A percentile compares a stretch with the other conserved stretches of the same genome.
Evolutionary conservation across 1,140 invertebrate genomes (phyloP).

Genomic region (Venustaconcha ellipsiformis): DNA sequence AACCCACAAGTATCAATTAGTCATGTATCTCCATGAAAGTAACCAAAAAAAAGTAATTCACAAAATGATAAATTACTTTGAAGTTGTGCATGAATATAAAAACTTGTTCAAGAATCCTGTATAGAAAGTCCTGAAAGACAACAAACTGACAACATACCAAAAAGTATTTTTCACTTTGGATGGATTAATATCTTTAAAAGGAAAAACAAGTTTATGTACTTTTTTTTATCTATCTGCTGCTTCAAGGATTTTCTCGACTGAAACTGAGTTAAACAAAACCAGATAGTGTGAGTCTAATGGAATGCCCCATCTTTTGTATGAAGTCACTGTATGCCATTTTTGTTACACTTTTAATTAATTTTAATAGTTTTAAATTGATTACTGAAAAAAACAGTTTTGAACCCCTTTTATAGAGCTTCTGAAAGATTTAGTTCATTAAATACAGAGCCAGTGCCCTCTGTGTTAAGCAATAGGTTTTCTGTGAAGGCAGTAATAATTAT

Average conservation of each 20-base stretch:
- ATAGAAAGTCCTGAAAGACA: no score
- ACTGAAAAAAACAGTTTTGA: conserved; percentile 23
- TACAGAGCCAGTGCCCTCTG: conserved; percentile 16
- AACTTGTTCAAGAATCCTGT: no score
- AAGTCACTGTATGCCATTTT: not conserved
- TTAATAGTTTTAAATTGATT: conserved; percentile 9
- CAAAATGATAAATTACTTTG: no score
- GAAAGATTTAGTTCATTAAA: conserved; percentile 25
- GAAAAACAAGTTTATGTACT: conserved; percentile 4
- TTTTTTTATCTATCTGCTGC: conserved; percentile 16
- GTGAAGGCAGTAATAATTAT: conserved; percentile 26
- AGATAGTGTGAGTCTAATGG: not conserved
- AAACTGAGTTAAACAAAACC: conserved; percentile 18
- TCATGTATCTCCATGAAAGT: no score
- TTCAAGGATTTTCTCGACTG: conserved; percentile 1
- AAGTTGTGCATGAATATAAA: no score
- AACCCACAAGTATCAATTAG: no score
- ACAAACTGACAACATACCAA: no score
- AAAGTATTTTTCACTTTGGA: no score
- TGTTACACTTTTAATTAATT: conserved; percentile 5
- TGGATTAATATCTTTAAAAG: no score
- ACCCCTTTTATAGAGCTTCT: conserved; percentile 2
- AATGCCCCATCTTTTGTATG: no score
- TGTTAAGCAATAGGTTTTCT: conserved; percentile 24
- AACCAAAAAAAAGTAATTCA: no score